Conservation (phyloP, 2,888 invertebrate species). For the Eledone cirrhosa region DNA sequence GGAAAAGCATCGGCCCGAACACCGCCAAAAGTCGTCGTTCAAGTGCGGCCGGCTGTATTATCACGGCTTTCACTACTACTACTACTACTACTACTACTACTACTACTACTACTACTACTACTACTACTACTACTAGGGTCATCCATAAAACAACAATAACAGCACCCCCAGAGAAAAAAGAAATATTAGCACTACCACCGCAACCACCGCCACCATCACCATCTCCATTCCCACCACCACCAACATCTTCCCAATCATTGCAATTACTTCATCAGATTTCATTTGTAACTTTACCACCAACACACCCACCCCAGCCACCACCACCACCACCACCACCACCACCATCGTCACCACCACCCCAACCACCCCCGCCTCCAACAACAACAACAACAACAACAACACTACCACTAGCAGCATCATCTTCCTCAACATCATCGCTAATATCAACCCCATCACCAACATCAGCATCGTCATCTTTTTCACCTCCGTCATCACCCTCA, state of each 20-base stretch:
- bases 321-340: conserved; percentile 14
- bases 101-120: neutral
- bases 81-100: neutral
- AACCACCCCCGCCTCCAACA: too few relatives aligned
- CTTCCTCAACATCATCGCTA: neutral
- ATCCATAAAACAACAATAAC: too few relatives aligned
- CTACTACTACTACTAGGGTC: neutral
- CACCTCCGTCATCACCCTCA: too few relatives aligned
- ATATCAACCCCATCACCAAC: too few relatives aligned
- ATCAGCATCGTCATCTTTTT: too few relatives aligned
- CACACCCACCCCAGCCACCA: neutral
- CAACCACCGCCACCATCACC: neutral
- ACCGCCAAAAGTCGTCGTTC: too few relatives aligned
- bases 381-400: neutral
- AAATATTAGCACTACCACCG: neutral
- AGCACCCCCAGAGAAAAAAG: too few relatives aligned
- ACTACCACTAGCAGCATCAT: neutral
- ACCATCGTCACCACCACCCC: neutral
- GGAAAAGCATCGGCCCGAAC: too few relatives aligned
- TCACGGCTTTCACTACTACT: neutral
- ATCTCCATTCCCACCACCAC: neutral
- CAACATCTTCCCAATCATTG: too few relatives aligned
- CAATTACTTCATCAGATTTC: too few relatives aligned
- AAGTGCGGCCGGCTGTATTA: neutral
- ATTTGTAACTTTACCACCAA: too few relatives aligned